Evolutionary conservation across 2,888 invertebrate genomes (phyloP).

Genomic region (Caenorhabditis becei): DNA sequence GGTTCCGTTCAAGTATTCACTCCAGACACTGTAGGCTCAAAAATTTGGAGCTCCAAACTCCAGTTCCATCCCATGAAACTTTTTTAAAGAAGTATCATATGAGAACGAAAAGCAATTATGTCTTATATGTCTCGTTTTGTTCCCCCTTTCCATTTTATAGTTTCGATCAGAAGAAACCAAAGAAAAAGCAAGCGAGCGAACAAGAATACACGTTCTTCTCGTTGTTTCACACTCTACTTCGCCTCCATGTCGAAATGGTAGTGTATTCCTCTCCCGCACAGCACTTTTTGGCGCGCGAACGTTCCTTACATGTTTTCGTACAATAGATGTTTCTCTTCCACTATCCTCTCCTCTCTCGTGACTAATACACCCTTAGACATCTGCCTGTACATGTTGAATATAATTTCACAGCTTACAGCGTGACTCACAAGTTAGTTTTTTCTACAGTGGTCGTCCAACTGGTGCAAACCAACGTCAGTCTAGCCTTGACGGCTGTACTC

Average conservation of each 20-base stretch:
- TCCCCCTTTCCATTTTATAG: not conserved
- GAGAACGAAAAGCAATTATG: not conserved
- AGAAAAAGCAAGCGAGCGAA: not conserved
- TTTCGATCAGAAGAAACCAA: not conserved
- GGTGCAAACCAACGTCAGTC: not conserved
- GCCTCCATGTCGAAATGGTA: slow-evolving; percentile 28
- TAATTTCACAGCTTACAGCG: slow-evolving; percentile 48
- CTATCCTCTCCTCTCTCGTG: slow-evolving; percentile 36
- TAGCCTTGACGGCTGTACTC: not conserved
- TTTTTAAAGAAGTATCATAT: too few species aligned
- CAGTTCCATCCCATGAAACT: too few species aligned
- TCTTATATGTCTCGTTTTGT: not conserved
- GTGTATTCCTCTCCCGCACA: slow-evolving; percentile 43
- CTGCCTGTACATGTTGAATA: slow-evolving; percentile 51
- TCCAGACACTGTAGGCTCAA: too few species aligned
- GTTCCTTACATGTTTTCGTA: slow-evolving; percentile 54
- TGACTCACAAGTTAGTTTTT: slow-evolving; percentile 43
- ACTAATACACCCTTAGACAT: slow-evolving; percentile 39
- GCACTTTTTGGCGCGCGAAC: slow-evolving; percentile 39
- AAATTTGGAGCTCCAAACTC: too few species aligned
- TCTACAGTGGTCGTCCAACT: slow-evolving; percentile 9
- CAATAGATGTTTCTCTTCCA: slow-evolving; percentile 47
- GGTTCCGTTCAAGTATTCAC: too few species aligned
- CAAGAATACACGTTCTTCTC: slow-evolving; percentile 5
- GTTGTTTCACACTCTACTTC: slow-evolving; percentile 2